Base-by-base conservation (phyloP, 2,888 invertebrate genomes). In the Pollenia labialis region DNA sequence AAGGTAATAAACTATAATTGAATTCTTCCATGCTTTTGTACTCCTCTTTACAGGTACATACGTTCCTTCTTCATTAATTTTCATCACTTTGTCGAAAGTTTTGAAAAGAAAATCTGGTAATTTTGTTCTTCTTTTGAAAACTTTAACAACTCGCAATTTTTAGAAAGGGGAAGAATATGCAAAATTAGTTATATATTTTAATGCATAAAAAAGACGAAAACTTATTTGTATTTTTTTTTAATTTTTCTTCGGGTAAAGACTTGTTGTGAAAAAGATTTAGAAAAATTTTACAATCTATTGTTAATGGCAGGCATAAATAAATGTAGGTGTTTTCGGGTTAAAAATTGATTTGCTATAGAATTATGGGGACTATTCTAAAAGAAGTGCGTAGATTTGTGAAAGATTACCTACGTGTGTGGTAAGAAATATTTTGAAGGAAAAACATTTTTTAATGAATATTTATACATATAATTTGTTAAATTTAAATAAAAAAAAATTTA, bases 1-100 rank as follows among this genome's bases (percentile, higher is more conserved):
- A 79, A 62, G 74, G 82, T 85, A 85, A 85, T 85, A 85, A 85
- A 85, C 72, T 85, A 69, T 77, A 82, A 85, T 85, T 85, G 85
- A 85, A 79, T 82, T 82, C 50, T 74, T 56, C 23, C 11, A 60
- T 75, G 40, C 4, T 54, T 46, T 56, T 56, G 32, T 46, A 14
- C n/a, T 76, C 11, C 8, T 12, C 0, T 32, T 54, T 16, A 11
- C 48, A 40, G 18, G 3, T 66, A 4, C 7, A 8, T 52, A n/a
- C 18, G 46, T 40, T 46, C 4, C 8, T 62, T 71, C 23, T 69
- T 82, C 82, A 82, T 82, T 76, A 69, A 71, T 69, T 76, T 82
- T 82, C 82, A 82, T 76, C 76, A 82, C 69, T 76, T 82, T 48
- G 40, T 56, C 56, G 56, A 74, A 81, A 74, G 81, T 74, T 74